Evolutionary conservation across 2,797 vertebrate genomes (phyloP).

Genomic region (Tokudaia muenninki): DNA sequence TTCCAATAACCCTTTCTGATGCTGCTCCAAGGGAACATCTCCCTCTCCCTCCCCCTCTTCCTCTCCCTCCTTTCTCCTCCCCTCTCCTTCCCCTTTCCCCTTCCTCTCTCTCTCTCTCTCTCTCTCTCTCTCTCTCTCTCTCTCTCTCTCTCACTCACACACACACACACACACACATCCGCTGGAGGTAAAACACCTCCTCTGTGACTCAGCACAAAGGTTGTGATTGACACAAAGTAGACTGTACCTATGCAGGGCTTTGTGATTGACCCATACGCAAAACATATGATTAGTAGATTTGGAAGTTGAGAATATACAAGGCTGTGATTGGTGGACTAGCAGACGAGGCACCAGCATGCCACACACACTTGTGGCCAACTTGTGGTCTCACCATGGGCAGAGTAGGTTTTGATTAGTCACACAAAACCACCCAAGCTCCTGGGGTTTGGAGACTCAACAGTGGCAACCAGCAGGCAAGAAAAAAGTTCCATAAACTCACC

Average conservation of each 20-base stretch:
- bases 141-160: not conserved
- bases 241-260: not conserved
- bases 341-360: not conserved
- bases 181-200: not conserved
- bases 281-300: not conserved
- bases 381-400: not conserved
- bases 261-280: not conserved
- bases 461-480: not conserved
- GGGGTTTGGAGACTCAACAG: not conserved
- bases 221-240: not conserved
- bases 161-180: not conserved
- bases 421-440: not conserved
- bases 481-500: not conserved
- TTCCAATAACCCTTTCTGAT: not conserved
- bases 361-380: not conserved
- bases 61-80: not conserved
- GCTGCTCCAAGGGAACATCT: not conserved
- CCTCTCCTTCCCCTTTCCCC: not conserved
- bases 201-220: not conserved
- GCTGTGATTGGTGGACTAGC: too few species aligned
- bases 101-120: too few species aligned
- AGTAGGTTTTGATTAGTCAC: not conserved
- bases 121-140: not conserved
- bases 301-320: too few species aligned
- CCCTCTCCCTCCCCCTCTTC: too few species aligned